Conservation (phyloP, 2,113 vertebrate genomes). For the Vicugna pacos region DNA sequence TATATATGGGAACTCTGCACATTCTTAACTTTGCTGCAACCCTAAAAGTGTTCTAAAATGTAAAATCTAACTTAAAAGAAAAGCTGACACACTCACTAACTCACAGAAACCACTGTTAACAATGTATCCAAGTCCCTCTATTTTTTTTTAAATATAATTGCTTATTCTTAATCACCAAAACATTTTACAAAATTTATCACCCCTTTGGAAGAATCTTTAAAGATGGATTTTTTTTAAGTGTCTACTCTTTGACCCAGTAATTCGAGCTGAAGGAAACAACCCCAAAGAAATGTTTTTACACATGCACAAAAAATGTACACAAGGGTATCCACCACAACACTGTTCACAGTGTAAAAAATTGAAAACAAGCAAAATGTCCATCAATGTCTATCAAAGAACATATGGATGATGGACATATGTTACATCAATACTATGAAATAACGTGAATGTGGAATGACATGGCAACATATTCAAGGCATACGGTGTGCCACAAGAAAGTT, state of each 20-base stretch:
- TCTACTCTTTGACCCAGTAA: neutral
- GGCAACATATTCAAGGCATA: neutral
- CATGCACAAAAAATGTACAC: neutral
- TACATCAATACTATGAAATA: neutral
- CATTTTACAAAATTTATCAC: neutral
- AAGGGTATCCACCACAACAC: neutral
- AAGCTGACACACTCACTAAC: slow-evolving; percentile 8
- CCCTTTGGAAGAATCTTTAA: neutral
- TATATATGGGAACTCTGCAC: neutral
- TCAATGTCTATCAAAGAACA: no score
- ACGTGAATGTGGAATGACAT: neutral
- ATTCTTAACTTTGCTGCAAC: neutral
- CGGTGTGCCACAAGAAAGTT: neutral
- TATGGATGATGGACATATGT: no score
- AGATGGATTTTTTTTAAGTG: neutral
- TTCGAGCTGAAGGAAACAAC: neutral
- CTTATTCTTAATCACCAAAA: slow-evolving; percentile 5
- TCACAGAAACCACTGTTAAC: neutral
- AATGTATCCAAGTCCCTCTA: neutral
- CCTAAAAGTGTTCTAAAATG: neutral
- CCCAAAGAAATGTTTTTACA: neutral
- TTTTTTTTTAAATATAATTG: neutral
- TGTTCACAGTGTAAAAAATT: neutral
- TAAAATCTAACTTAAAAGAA: neutral
- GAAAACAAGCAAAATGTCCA: neutral